Evolutionary conservation across 2,888 invertebrate genomes (phyloP).

Genomic region (Orchesellides sinensis): DNA sequence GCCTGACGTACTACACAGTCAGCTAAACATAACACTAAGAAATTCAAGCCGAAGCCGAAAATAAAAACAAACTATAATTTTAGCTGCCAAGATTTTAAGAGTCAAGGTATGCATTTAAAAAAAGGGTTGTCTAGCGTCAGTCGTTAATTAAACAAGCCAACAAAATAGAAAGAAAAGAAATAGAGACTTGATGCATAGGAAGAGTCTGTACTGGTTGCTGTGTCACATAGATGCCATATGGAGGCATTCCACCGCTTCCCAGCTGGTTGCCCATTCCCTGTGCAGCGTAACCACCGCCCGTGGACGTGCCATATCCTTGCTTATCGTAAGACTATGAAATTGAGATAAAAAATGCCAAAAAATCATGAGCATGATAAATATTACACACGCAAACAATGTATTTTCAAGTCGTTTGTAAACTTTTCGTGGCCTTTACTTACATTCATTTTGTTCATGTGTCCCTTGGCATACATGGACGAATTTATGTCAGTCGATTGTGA

Average conservation of each 20-base stretch:
- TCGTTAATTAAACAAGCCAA: conserved; percentile 59
- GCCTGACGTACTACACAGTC: too few species aligned
- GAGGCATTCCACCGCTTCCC: conserved; percentile 72
- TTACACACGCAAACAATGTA: background rate
- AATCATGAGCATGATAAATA: background rate
- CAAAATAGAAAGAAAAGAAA: conserved; percentile 66
- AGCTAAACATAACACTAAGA: background rate
- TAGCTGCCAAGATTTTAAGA: too few species aligned
- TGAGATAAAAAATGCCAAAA: conserved; percentile 4
- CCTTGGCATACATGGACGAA: conserved; percentile 92
- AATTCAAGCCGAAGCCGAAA: background rate
- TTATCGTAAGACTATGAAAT: conserved; percentile 71
- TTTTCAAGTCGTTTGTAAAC: background rate
- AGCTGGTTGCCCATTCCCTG: conserved; percentile 69
- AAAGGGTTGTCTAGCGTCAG: too few species aligned
- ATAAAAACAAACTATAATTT: background rate
- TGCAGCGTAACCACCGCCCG: conserved; percentile 69
- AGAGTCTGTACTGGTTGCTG: conserved; percentile 74
- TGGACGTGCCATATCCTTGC: conserved; percentile 64
- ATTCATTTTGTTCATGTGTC: conserved; percentile 93
- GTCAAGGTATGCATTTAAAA: too few species aligned
- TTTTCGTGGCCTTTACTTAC: conserved; percentile 81
- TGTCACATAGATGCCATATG: conserved; percentile 73
- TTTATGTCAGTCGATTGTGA: conserved; percentile 82
- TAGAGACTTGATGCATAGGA: conserved; percentile 74